These are phyloP conservation scores for Carlito syrichta DNA, from an alignment of 2,113 vertebrate genomes.

Conservation along the genomic window DNA sequence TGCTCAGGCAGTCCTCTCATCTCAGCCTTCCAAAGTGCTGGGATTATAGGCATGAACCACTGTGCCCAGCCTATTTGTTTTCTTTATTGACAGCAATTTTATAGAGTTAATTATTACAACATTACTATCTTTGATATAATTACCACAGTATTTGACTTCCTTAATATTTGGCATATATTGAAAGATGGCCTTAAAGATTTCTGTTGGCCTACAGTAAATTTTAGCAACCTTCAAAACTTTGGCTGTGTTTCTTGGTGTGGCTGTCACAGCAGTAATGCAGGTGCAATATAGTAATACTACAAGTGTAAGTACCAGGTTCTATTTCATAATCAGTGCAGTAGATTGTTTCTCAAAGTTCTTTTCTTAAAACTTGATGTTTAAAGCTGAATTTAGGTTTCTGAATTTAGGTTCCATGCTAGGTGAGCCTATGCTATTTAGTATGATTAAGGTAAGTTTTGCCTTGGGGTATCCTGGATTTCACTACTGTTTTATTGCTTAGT, in stretches of 20 bases:
- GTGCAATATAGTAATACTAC: background rate
- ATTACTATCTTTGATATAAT: background rate
- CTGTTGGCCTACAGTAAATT: background rate
- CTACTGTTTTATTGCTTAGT: background rate
- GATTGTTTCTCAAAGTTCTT: constrained; percentile 4
- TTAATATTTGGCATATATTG: background rate
- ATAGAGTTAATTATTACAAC: background rate
- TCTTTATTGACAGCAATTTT: background rate
- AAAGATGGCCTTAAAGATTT: background rate
- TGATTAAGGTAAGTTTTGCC: background rate
- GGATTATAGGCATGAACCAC: too few relatives aligned
- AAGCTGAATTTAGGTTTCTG: background rate
- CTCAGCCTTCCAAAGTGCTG: too few relatives aligned
- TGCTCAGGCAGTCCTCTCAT: too few relatives aligned
- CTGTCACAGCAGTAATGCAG: background rate
- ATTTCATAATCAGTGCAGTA: background rate
- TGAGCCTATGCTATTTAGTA: background rate
- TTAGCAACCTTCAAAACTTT: background rate
- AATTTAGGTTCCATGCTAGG: background rate
- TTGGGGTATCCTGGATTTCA: background rate
- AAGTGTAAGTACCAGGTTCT: background rate
- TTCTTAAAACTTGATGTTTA: background rate
- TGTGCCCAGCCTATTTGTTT: too few relatives aligned
- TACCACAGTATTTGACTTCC: background rate
- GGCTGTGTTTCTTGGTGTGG: background rate